Evolutionary conservation across 2,797 vertebrate genomes (phyloP), one percentile per base, ranked within the genome.

Genomic region (Chiloscyllium punctatum): DNA sequence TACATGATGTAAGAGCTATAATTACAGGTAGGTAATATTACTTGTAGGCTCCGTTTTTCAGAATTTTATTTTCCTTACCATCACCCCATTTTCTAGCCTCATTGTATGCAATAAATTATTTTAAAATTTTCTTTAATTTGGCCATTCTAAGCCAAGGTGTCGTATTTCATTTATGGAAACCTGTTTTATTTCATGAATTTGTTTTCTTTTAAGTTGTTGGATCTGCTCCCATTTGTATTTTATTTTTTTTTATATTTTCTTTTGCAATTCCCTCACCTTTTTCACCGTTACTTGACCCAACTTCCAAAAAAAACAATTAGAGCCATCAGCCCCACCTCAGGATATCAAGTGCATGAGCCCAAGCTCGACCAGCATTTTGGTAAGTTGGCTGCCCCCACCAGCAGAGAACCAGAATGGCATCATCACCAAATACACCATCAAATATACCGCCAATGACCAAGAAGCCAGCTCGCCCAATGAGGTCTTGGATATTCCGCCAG

Each of bases 361-460:
- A 97, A 99, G 98, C 98, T 99, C 99, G 97, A 99, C 99, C 98
- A 99, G 97, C 97, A 98, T 99, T 98, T 98, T 99, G 98, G 99
- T 99, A 99, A 99, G 99, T 99, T 99, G 99, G 99, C 98, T 98
- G 97, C 98, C 99, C 95, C 99, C 99, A 84, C 98, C 98, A 0
- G 96, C 97, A 98, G 99, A 99, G 97, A 98, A 98, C 96, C 99
- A 99, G 98, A 99, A 99, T 0, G 99, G 99, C 97, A 98, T 99
- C 97, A 98, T 99, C 97, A 99, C 98, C 71, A 98, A 98, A 96
- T 99, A 99, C 97, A 98, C 98, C 96, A 97, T 99, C 98, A 98
- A 98, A 96, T 99, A 99, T 71, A 95, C 97, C 1, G 97, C 98
- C 0, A 98, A 97, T 30, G 98, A 99, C 96, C 98, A 98, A 96